Evolutionary conservation across 1,140 invertebrate genomes (phyloP).

Genomic region (Rhyacophila brunnea): DNA sequence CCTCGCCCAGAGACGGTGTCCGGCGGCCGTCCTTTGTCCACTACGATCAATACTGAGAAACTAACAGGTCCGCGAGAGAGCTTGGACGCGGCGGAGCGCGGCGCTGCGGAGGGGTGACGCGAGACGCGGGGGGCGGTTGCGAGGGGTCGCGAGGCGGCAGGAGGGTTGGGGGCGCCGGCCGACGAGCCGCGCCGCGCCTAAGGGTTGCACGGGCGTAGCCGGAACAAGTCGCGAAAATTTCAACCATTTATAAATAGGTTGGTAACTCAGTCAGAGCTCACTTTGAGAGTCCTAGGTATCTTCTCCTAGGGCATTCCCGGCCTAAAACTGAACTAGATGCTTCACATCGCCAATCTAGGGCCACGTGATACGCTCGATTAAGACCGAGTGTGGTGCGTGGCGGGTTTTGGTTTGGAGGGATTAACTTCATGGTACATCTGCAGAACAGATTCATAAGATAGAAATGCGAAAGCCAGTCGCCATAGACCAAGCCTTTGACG

Average conservation of each 20-base stretch:
- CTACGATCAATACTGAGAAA: slow-evolving; percentile 38
- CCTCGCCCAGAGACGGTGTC: slow-evolving; percentile 19
- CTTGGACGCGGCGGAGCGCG: slow-evolving; percentile 37
- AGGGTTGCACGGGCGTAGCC: slow-evolving; percentile 32
- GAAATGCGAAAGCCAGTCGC: no score
- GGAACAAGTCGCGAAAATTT: neutral
- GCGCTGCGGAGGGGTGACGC: slow-evolving; percentile 39
- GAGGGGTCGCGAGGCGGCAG: slow-evolving; percentile 35
- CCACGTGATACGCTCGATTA: no score
- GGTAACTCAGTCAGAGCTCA: no score
- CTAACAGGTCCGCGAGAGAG: slow-evolving; percentile 39
- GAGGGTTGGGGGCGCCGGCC: slow-evolving; percentile 43
- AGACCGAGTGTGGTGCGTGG: no score
- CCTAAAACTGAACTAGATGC: no score
- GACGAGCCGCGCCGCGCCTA: slow-evolving; percentile 42
- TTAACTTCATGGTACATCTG: no score
- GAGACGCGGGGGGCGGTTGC: slow-evolving; percentile 40
- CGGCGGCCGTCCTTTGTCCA: slow-evolving; percentile 37
- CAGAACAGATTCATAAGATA: no score
- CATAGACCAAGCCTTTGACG: no score
- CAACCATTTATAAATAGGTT: neutral
- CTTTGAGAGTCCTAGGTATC: no score
- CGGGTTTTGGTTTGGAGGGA: no score
- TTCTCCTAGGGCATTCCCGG: no score
- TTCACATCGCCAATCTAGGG: no score